Conservation (phyloP, 2,113 vertebrate genomes). For the Xenopus laevis region DNA sequence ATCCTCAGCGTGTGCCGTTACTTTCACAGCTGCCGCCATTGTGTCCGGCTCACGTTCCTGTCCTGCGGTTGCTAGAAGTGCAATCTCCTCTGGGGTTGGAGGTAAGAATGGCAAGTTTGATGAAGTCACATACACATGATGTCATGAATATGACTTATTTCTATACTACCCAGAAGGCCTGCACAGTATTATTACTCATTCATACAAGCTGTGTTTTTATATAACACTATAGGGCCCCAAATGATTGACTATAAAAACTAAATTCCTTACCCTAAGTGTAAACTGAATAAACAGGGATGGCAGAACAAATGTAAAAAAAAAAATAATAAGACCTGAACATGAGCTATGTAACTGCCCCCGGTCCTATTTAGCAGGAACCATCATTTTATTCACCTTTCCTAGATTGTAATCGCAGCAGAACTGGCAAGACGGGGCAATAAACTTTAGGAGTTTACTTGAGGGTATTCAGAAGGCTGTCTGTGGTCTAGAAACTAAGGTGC, state of each 20-base stretch:
- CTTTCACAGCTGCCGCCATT: not conserved
- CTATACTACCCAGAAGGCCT: not conserved
- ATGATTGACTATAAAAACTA: too few relatives aligned
- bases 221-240: too few relatives aligned
- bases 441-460: not conserved
- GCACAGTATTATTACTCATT: not conserved
- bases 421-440: not conserved
- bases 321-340: not conserved
- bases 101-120: conserved; percentile 40
- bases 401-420: not conserved
- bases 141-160: conserved; percentile 1
- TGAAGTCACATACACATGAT: conserved; percentile 48
- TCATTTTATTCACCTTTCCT: not conserved
- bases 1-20: fast-evolving
- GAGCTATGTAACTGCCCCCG: not conserved
- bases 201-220: too few relatives aligned
- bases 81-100: conserved; percentile 51
- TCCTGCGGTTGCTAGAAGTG: conserved; percentile 29
- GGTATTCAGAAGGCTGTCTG: not conserved
- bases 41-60: conserved; percentile 4
- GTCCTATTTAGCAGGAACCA: not conserved
- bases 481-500: not conserved
- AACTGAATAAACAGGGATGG: not conserved
- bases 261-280: too few relatives aligned
- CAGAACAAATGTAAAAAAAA: not conserved